Percentiles rank a stretch among this genome's conserved stretches.
These are phyloP conservation scores for Phrynocephalus vlangalii DNA, from an alignment of 2,797 vertebrate genomes.

Conservation along the genomic window DNA sequence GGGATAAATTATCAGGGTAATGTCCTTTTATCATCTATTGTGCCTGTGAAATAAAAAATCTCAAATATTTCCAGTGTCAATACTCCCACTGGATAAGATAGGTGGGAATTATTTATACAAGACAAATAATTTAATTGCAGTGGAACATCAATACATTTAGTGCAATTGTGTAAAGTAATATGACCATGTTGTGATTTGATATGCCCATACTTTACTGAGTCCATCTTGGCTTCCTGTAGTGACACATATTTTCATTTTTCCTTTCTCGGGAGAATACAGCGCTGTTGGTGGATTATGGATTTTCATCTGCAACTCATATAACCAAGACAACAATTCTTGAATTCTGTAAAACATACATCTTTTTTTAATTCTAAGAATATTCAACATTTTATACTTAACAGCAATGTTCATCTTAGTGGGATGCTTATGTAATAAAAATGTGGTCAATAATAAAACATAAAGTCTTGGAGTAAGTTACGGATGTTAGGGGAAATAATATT, in stretches of 20 bases:
- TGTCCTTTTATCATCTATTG: not conserved
- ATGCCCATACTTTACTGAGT: slow-evolving; percentile 83
- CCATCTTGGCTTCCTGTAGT: slow-evolving; percentile 90
- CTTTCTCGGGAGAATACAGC: slow-evolving; percentile 73
- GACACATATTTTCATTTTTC: slow-evolving; percentile 88
- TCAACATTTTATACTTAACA: not conserved
- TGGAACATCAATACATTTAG: not conserved
- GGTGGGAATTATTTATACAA: not conserved
- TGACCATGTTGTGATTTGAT: not conserved
- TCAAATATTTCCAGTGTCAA: not conserved
- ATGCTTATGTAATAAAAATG: not conserved
- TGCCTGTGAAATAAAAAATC: not conserved
- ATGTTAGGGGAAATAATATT: not conserved
- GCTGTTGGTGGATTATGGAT: slow-evolving; percentile 86
- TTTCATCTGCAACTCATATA: slow-evolving; percentile 85
- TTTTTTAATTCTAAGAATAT: slow-evolving; percentile 2
- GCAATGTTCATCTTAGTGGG: not conserved
- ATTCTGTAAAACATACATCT: slow-evolving; percentile 76
- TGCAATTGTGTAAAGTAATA: not conserved
- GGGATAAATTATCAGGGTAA: not conserved
- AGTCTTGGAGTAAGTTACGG: not conserved
- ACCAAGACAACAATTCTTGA: slow-evolving; percentile 87
- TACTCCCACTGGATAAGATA: not conserved
- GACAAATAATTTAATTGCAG: not conserved
- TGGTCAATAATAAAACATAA: not conserved